Evolutionary conservation across 2,888 invertebrate genomes (phyloP).

Genomic region (Nasonovia ribisnigri): DNA sequence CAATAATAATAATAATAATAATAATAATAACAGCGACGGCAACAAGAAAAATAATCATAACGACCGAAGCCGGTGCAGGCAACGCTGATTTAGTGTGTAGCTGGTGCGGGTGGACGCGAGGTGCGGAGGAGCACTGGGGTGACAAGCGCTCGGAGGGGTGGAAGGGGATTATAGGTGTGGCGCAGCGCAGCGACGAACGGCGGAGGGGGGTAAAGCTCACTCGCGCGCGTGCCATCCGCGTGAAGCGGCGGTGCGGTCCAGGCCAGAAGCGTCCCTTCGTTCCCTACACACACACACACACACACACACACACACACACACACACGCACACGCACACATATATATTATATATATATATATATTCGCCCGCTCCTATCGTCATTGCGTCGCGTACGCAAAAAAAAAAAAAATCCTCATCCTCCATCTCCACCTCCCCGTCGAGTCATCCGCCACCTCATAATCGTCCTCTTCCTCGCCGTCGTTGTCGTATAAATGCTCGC

Average conservation of each 20-base stretch:
- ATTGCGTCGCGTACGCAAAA: slow-evolving; percentile 37
- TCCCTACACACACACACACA: background rate
- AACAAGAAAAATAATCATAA: slow-evolving; percentile 57
- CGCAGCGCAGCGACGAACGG: background rate
- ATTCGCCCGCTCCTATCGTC: slow-evolving; percentile 10
- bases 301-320: background rate
- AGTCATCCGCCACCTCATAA: background rate
- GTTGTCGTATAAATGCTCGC: too few relatives aligned
- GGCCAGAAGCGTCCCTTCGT: slow-evolving; percentile 51
- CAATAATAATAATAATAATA: slow-evolving; percentile 31
- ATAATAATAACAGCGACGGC: slow-evolving; percentile 30
- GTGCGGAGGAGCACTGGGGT: background rate
- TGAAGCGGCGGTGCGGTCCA: slow-evolving; percentile 37
- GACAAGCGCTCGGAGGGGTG: background rate
- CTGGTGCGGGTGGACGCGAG: background rate
- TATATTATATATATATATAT: background rate
- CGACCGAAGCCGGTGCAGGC: slow-evolving; percentile 41
- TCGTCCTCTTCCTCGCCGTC: background rate
- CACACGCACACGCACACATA: background rate
- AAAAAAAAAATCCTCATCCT: slow-evolving; percentile 4
- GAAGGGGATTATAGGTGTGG: slow-evolving; percentile 41
- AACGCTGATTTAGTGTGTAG: slow-evolving; percentile 49
- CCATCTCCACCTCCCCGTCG: background rate
- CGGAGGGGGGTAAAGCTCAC: slow-evolving; percentile 14
- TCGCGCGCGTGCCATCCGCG: slow-evolving; percentile 38